Evolutionary conservation across 2,113 vertebrate genomes (phyloP).

Genomic region (Myotis yumanensis): DNA sequence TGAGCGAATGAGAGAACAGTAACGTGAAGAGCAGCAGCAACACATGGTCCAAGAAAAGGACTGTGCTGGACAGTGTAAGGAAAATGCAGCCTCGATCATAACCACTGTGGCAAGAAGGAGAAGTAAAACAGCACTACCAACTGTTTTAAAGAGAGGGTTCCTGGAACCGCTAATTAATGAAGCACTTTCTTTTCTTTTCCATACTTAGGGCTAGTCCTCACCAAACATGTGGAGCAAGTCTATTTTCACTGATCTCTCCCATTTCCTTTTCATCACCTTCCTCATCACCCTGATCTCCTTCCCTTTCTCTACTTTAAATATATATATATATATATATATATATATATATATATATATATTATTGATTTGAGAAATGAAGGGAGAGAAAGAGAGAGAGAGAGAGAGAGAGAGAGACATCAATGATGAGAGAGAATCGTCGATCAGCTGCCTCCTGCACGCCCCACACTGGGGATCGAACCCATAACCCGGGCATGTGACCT

Average conservation of each 20-base stretch:
- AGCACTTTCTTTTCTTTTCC: neutral
- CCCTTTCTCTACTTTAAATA: neutral
- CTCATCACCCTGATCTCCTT: neutral
- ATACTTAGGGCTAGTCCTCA: neutral
- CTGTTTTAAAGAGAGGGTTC: neutral
- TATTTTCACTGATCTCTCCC: neutral
- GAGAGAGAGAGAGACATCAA: too few relatives aligned
- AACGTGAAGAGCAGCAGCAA: neutral
- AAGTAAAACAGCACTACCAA: neutral
- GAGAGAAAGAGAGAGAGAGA: too few relatives aligned
- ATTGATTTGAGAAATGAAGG: too few relatives aligned
- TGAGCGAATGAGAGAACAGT: rapidly evolving
- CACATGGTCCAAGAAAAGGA: neutral
- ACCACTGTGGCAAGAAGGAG: neutral
- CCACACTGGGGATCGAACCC: too few relatives aligned
- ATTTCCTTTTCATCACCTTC: neutral
- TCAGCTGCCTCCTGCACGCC: too few relatives aligned
- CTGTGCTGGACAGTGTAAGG: too few relatives aligned
- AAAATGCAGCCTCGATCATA: neutral
- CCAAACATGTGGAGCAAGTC: neutral
- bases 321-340: too few relatives aligned
- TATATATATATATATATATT: too few relatives aligned
- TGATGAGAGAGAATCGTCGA: too few relatives aligned
- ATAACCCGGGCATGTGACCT: too few relatives aligned
- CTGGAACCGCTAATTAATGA: neutral